Evolutionary conservation across 2,888 invertebrate species (phyloP).

Genomic region (Mythimna impura): DNA sequence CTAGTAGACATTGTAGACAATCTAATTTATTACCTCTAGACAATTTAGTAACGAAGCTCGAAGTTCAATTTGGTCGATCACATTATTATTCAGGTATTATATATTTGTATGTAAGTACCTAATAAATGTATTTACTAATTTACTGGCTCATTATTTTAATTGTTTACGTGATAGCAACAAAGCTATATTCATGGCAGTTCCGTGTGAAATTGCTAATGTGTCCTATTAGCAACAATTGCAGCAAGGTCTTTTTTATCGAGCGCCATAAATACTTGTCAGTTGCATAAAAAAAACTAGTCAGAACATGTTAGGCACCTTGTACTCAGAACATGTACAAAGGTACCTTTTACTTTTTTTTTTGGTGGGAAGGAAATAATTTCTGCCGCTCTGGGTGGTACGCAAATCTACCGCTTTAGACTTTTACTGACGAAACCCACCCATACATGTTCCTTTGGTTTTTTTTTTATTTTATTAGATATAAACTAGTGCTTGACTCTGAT

Average conservation of each 20-base stretch:
- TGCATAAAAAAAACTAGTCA: constrained; percentile 28
- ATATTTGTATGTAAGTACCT: not conserved
- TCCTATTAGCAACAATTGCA: constrained; percentile 16
- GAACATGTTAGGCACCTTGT: constrained; percentile 31
- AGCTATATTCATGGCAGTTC: constrained; percentile 11
- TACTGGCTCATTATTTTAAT: not conserved
- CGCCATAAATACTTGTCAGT: constrained; percentile 24
- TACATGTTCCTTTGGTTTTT: no score
- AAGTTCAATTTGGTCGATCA: not conserved
- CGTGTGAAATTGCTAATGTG: constrained; percentile 37
- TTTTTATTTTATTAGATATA: no score
- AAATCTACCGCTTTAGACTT: no score
- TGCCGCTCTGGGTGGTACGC: no score
- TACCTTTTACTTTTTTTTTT: not conserved
- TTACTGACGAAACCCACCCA: no score
- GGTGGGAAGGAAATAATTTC: not conserved
- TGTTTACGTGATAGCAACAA: not conserved
- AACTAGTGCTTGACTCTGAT: no score
- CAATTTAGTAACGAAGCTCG: no score
- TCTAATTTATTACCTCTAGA: no score
- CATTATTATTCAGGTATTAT: not conserved
- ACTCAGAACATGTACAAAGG: not conserved
- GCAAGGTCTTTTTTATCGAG: constrained; percentile 44
- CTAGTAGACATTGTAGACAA: not conserved
- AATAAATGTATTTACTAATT: not conserved